These are phyloP conservation scores for Epizoanthus illoricatus DNA, from an alignment of 92 coral and sea anemone genomes.

Conservation along the genomic window DNA sequence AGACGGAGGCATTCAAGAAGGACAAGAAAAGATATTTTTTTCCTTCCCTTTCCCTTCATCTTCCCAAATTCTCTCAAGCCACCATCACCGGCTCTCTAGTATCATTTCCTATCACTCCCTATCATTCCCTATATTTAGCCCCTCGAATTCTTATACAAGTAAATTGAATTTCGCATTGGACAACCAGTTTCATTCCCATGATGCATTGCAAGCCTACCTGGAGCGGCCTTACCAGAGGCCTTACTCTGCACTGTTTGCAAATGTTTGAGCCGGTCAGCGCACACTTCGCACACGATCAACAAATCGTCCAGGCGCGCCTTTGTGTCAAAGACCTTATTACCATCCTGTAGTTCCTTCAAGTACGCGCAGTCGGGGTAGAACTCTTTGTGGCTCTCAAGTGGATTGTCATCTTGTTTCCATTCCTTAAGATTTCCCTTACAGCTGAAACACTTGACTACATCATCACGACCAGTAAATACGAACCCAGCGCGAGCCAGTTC, in stretches of 20 bases:
- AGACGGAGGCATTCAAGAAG: too few species aligned
- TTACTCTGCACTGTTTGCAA: conserved; percentile 73
- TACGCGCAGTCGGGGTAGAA: conserved; percentile 92
- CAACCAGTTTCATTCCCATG: conserved; percentile 6
- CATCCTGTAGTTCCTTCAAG: conserved; percentile 57
- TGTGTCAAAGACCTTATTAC: conserved; percentile 59
- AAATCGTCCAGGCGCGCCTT: conserved; percentile 80
- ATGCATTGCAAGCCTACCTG: conserved; percentile 61
- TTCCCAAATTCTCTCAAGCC: too few species aligned
- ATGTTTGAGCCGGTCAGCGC: conserved; percentile 76
- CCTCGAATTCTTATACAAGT: too few species aligned
- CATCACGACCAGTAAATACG: conserved; percentile 92
- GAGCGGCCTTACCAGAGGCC: conserved; percentile 46
- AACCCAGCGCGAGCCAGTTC: conserved; percentile 98
- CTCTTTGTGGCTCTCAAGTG: conserved; percentile 81
- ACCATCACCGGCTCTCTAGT: too few species aligned
- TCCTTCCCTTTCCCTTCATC: too few species aligned
- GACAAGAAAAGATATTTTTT: too few species aligned
- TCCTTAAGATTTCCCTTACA: conserved; percentile 96
- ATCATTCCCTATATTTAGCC: too few species aligned
- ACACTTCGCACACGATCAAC: conserved; percentile 74
- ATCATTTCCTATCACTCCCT: too few species aligned
- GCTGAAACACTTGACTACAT: conserved; percentile 92
- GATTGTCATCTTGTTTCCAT: conserved; percentile 92
- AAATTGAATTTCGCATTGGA: too few species aligned